A percentile compares a stretch with the other conserved stretches of the same genome.
phyloP scores from a whole-genome alignment of 64 coral and sea anemone species.

The Stichodactyla helianthus region DNA sequence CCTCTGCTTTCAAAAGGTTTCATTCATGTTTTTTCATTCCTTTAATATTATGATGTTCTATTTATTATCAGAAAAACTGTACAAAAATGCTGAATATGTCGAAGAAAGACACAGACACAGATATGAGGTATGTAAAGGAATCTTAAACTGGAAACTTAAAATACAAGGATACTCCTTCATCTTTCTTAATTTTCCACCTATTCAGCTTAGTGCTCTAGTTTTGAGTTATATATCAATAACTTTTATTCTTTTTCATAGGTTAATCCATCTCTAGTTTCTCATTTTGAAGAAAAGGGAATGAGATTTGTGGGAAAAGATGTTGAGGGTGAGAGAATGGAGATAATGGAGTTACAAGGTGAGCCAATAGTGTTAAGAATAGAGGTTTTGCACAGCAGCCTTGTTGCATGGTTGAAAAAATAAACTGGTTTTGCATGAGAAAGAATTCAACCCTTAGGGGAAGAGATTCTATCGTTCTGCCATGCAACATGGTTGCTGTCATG shows the following conservation, averaged over 20 bases:
- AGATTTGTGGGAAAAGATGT: constrained; percentile 95
- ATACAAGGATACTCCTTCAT: too few species aligned
- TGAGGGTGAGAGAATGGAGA: constrained; percentile 96
- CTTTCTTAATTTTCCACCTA: too few species aligned
- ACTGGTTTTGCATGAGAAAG: too few species aligned
- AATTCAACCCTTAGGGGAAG: too few species aligned
- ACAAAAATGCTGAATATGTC: constrained; percentile 75
- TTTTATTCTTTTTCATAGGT: constrained; percentile 14
- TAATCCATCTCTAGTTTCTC: constrained; percentile 57
- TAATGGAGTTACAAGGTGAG: constrained; percentile 92
- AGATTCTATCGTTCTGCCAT: too few species aligned
- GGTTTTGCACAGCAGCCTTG: too few species aligned
- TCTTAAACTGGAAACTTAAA: background rate
- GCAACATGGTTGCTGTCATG: too few species aligned
- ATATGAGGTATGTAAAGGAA: constrained; percentile 64
- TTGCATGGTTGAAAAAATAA: too few species aligned
- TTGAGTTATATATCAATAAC: too few species aligned
- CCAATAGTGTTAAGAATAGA: background rate
- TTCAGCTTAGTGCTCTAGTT: too few species aligned
- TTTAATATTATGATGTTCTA: background rate
- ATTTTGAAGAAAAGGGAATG: constrained; percentile 93
- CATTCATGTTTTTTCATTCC: too few species aligned
- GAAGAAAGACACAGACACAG: constrained; percentile 96
- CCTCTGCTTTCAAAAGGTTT: too few species aligned
- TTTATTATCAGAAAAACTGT: constrained; percentile 52